Base-by-base conservation (phyloP, 1,140 invertebrate species). In the Heliothis virescens region DNA sequence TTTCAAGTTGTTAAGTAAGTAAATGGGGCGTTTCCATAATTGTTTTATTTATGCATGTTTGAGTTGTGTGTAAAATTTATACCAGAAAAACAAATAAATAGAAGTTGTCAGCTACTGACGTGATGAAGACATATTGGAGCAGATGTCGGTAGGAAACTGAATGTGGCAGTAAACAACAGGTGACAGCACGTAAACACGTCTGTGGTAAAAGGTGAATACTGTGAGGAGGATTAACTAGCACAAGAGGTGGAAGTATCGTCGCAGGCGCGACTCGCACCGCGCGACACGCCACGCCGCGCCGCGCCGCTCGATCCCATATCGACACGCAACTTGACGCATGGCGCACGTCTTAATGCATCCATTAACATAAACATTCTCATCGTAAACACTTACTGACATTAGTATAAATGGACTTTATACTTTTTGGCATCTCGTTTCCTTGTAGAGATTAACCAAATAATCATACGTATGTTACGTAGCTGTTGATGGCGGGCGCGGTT, bases 401-500 rank as follows among this genome's bases (percentile, higher is more conserved):
- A n/a, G 47, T 79, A 52, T 73, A 79, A 73, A 73, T 55, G 26
- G 47, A 21, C 34, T 63, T 21, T 74, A 59, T 60, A 76, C 48
- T 74, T 62, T 75, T 75, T 75, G 7, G 72, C 77, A 69, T 79
- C 50, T 52, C 62, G 41, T 57, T 79, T 62, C 50, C 57, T 16
- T 26, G 50, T 69, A 47, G 3, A 69, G 12, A 65, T 77, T 67
- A 34, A 41, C 16, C 26, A 57, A 69, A 67, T 59, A 55, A 63
- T 67, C 41, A 18, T 57, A 59, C 16, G 57, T 29, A 26, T 18
- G 52, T 18, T 48, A 34, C 75, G 29, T 84, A 85, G 84, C 72
- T 87, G 79, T 89, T 89, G 87, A 88, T 90, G 91, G 89, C 89
- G 86, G 87, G 89, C 83, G 82, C 82, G 91, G 87, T 92, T 92